A percentile compares a stretch with the other conserved stretches of the same genome.
These are phyloP conservation scores for Mus caroli DNA, from an alignment of 2,797 vertebrate genomes.

Conservation along the genomic window DNA sequence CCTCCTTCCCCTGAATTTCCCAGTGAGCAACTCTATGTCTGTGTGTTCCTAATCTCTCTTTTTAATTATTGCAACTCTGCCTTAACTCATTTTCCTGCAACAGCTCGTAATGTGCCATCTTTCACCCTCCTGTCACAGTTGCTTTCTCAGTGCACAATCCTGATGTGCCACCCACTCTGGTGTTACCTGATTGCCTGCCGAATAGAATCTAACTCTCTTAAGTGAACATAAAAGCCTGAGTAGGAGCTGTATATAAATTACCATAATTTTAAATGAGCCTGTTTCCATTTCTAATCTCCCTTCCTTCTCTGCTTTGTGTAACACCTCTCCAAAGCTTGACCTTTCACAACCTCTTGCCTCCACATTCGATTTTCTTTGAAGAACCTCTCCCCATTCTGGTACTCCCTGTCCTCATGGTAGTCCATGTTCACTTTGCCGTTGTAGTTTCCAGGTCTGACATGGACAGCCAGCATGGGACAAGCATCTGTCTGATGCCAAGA, in stretches of 20 bases:
- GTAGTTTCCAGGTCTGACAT: background rate
- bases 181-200: background rate
- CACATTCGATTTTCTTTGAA: background rate
- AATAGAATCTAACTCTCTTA: conserved; percentile 11
- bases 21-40: background rate
- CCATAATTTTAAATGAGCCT: background rate
- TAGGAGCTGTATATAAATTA: background rate
- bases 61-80: conserved; percentile 3
- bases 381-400: background rate
- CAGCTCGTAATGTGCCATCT: background rate
- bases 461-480: background rate
- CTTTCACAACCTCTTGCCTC: conserved; percentile 6
- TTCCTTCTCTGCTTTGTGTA: background rate
- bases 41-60: background rate
- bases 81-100: background rate
- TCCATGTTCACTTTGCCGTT: background rate
- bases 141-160: background rate
- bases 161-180: conserved; percentile 5
- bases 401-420: background rate
- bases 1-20: background rate
- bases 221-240: background rate
- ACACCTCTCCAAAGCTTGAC: background rate
- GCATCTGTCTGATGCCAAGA: background rate
- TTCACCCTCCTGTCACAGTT: background rate
- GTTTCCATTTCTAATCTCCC: background rate